These are phyloP conservation scores for Ammodytes marinus DNA, from an alignment of 2,113 vertebrate species.

Conservation along the genomic window DNA sequence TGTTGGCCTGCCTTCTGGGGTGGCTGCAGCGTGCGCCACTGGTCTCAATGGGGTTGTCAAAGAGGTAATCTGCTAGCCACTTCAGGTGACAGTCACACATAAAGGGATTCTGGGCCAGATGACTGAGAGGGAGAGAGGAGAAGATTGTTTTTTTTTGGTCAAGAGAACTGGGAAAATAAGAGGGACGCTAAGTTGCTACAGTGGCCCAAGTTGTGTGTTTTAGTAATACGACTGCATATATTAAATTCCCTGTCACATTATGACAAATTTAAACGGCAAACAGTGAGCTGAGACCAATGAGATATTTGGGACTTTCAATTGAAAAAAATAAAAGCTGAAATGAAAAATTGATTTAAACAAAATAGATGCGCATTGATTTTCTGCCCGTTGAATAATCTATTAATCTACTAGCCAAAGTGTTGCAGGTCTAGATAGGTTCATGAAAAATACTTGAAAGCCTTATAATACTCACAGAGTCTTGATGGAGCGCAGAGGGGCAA, in stretches of 20 bases:
- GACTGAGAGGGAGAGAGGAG: constrained; percentile 80
- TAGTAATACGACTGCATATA: too few relatives aligned
- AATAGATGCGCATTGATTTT: too few relatives aligned
- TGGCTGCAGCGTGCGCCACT: constrained; percentile 98
- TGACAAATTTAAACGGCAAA: too few relatives aligned
- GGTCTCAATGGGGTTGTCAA: constrained; percentile 99
- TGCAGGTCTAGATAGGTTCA: background rate
- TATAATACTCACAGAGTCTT: constrained; percentile 94
- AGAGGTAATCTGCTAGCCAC: constrained; percentile 99
- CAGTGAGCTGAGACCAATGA: too few relatives aligned
- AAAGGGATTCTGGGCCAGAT: constrained; percentile 99
- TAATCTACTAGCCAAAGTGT: background rate
- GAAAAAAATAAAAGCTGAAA: too few relatives aligned
- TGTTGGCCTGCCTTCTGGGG: constrained; percentile 97
- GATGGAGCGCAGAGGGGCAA: constrained; percentile 93
- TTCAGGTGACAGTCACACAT: constrained; percentile 99
- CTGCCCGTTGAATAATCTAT: background rate
- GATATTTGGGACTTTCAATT: too few relatives aligned
- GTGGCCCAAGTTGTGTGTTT: too few relatives aligned
- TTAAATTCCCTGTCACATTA: too few relatives aligned
- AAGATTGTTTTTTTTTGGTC: too few relatives aligned
- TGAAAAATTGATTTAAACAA: too few relatives aligned
- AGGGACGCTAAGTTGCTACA: too few relatives aligned
- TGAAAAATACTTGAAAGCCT: background rate
- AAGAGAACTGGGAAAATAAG: too few relatives aligned